Percentiles rank a stretch among this genome's conserved stretches.
Conservation (phyloP, 2,888 invertebrate species). For the Pyrgus malvae region DNA sequence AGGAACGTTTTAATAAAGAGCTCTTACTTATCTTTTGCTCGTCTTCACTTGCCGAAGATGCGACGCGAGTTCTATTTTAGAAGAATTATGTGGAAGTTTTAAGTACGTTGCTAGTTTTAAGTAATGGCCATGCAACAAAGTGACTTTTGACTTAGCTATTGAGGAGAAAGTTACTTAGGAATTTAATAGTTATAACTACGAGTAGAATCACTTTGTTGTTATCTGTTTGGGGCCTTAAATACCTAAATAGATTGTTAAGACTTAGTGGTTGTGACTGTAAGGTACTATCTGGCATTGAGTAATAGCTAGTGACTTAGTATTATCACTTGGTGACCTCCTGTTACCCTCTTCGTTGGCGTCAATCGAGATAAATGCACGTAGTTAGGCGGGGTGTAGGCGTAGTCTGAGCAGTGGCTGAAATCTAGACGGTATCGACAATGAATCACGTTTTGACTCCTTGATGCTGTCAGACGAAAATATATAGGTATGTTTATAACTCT, state of each 20-base stretch:
- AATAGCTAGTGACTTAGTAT: conserved; percentile 42
- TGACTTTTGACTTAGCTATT: neutral
- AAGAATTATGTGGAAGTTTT: neutral
- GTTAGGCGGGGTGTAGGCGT: conserved; percentile 41
- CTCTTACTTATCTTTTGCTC: conserved; percentile 19
- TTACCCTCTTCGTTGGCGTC: conserved; percentile 41
- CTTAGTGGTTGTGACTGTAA: conserved; percentile 9
- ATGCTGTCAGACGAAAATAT: too few species aligned
- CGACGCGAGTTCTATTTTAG: neutral
- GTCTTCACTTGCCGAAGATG: neutral
- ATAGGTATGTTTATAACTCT: too few species aligned
- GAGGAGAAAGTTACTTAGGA: conserved; percentile 7
- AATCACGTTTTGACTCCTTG: neutral
- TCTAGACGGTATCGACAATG: neutral
- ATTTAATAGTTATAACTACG: conserved; percentile 8
- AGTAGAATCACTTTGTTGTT: conserved; percentile 14
- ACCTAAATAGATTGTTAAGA: conserved; percentile 16
- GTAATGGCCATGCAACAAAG: neutral
- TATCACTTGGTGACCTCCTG: conserved; percentile 45
- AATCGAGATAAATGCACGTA: conserved; percentile 20
- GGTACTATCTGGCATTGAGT: conserved; percentile 39
- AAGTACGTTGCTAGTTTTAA: neutral
- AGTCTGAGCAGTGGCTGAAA: conserved; percentile 37
- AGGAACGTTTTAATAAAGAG: conserved; percentile 17
- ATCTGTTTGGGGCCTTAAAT: conserved; percentile 4